Percentiles rank a stretch among this genome's conserved stretches.
These are phyloP conservation scores for Toxotes chatareus DNA, from an alignment of 2,113 vertebrate genomes.

Conservation along the genomic window DNA sequence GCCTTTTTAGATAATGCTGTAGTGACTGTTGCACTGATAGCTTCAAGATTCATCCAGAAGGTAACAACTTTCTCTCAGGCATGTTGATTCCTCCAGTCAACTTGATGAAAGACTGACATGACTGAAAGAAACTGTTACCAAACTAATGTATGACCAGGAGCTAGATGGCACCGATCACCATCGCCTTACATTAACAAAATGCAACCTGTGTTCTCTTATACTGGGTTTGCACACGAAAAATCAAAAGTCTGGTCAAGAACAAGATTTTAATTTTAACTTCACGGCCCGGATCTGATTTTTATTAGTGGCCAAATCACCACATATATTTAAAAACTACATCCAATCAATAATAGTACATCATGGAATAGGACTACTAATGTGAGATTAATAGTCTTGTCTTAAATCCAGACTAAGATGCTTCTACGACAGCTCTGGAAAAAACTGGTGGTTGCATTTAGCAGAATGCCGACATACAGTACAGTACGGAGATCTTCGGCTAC, in stretches of 20 bases:
- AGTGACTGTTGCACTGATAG: constrained; percentile 59
- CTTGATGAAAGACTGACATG: constrained; percentile 20
- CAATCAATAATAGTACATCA: constrained; percentile 19
- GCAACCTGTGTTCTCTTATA: constrained; percentile 7
- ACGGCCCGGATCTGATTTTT: constrained; percentile 19
- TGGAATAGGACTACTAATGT: constrained; percentile 5
- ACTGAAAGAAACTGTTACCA: constrained; percentile 24
- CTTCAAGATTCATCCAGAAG: constrained; percentile 28
- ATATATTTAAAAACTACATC: neutral
- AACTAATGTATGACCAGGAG: constrained; percentile 20
- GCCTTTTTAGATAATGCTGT: constrained; percentile 64
- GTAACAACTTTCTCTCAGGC: constrained; percentile 38
- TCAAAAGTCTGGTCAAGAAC: neutral
- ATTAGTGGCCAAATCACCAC: neutral
- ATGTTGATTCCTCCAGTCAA: neutral
- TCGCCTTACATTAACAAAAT: constrained; percentile 1
- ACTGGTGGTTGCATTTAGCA: constrained; percentile 70
- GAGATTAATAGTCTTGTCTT: neutral
- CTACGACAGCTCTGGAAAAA: constrained; percentile 27
- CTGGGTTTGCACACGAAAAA: neutral
- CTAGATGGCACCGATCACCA: constrained; percentile 69
- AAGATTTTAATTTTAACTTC: constrained; percentile 18
- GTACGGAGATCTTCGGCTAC: constrained; percentile 61
- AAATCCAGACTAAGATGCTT: constrained; percentile 29
- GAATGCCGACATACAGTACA: constrained; percentile 66